Base-by-base conservation (phyloP, 2,113 vertebrate species). In the Nothobranchius furzeri region DNA sequence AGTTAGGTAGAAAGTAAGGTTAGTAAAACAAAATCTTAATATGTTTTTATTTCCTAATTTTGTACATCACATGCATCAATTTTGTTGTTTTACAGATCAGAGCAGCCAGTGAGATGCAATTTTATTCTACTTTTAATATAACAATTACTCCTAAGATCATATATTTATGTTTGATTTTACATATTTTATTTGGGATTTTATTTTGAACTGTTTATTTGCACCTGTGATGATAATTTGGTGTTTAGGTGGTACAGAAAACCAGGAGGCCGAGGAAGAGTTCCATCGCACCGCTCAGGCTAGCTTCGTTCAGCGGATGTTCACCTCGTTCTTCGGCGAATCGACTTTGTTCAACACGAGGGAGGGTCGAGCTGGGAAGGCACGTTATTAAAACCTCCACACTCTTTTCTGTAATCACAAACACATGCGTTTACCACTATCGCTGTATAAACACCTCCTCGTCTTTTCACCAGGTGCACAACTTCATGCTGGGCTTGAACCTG, bases 401-500 rank as follows among this genome's bases (percentile, higher is more conserved):
- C 2, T 49, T 6, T 14, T 40, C 9, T 30, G 2, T 5, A 7
- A 43, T 60, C 6, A 50, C 36, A 64, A 45, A 52, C 2, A 47
- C 37, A 25, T 6, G 37, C 43, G 8, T 17, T 14, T 37, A 12
- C 15, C 3, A 15, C 0, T 36, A 36, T 15, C 0, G 14, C 24
- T 14, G 2, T 54, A 4, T 8, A n/a, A 12, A 46, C 36, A 3
- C 12, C 9, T 6, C 48, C 55, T 63, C 14, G n/a, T 12, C 1
- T 0, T 46, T 17, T 68, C 7, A 20, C 43, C 81, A 91, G 90
- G 90, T 99, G 54, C 95, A 99, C 87, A 99, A 99, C 89, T 99
- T 99, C 90, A 99, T 99, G 98, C 68, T 99, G 89, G 96, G 97
- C 37, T 85, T 99, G 69, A 98, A 98, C 86, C 93, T 99, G 77